These are phyloP conservation scores for Lepidurus apus DNA, from an alignment of 1,140 invertebrate species.

Conservation along the genomic window DNA sequence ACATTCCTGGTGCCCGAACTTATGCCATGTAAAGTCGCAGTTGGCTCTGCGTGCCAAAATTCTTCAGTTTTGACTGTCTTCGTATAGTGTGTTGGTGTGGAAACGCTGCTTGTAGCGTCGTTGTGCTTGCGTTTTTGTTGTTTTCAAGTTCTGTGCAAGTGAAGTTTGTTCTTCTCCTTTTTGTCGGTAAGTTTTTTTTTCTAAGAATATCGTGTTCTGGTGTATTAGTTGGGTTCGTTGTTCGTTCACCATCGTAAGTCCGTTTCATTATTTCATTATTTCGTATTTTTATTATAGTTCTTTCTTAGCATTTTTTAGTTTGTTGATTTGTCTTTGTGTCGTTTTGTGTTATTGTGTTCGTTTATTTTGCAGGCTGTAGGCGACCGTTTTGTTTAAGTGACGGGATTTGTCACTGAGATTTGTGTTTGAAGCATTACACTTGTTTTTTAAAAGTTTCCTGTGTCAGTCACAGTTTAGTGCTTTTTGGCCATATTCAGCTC, in stretches of 20 bases:
- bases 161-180: neutral
- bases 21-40: neutral
- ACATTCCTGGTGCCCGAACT: neutral
- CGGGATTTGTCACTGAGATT: no score
- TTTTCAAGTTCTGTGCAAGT: conserved; percentile 1
- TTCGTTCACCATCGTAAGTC: neutral
- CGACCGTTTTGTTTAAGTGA: neutral
- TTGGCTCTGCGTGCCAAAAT: neutral
- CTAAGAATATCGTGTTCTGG: neutral
- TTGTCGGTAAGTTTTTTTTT: neutral
- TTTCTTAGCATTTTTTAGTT: neutral
- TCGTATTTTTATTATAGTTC: neutral
- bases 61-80: neutral
- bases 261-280: neutral
- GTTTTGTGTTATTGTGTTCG: neutral
- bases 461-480: no score
- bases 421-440: no score
- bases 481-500: no score
- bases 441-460: no score
- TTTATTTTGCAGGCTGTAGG: neutral
- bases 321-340: neutral
- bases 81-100: neutral
- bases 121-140: neutral
- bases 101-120: neutral
- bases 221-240: neutral